Percentiles rank a stretch among this genome's conserved stretches.
Evolutionary conservation across 92 coral and sea anemone species (phyloP).

Genomic region (Metridium senile): DNA sequence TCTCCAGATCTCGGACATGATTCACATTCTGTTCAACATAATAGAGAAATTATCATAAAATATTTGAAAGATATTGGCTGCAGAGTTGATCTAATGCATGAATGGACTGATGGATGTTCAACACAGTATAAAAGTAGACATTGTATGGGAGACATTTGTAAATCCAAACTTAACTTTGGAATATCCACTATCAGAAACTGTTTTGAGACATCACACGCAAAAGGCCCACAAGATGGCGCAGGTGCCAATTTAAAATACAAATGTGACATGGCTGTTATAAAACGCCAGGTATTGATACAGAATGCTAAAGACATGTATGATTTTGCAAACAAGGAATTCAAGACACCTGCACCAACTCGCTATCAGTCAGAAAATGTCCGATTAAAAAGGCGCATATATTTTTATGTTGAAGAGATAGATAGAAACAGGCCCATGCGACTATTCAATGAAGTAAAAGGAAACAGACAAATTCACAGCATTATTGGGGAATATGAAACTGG

Average conservation of each 20-base stretch:
- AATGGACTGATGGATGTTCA: slow-evolving; percentile 48
- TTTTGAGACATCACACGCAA: background rate
- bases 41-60: slow-evolving; percentile 7
- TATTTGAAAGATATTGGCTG: slow-evolving; percentile 20
- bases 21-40: slow-evolving; percentile 41
- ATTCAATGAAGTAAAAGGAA: background rate
- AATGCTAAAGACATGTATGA: background rate
- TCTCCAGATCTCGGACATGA: slow-evolving; percentile 40
- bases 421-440: background rate
- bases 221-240: background rate
- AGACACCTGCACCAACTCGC: background rate
- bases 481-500: background rate
- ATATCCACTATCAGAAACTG: background rate
- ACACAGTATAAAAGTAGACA: slow-evolving; percentile 58
- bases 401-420: background rate
- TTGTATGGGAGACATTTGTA: background rate
- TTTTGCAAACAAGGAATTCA: background rate
- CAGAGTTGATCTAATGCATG: slow-evolving; percentile 32
- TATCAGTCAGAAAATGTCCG: background rate
- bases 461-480: background rate
- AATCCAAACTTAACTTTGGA: background rate
- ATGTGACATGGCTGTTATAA: background rate
- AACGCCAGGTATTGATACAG: background rate
- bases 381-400: background rate
- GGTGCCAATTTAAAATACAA: background rate